Conservation (phyloP, 2,113 vertebrate genomes). For the Melanerpes formicivorus region DNA sequence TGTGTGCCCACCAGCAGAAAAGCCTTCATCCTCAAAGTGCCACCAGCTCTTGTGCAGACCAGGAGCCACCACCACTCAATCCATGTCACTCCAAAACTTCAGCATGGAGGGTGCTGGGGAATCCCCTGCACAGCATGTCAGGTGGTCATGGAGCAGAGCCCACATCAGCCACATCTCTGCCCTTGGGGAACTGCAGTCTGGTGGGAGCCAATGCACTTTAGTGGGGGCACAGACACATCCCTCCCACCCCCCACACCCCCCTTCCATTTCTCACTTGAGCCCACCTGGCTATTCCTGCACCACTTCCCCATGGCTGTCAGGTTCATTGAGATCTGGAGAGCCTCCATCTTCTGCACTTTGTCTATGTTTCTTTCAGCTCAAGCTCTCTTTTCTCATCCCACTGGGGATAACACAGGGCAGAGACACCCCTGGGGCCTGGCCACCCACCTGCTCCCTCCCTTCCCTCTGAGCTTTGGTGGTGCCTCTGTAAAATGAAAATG, state of each 20-base stretch:
- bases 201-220: not conserved
- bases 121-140: accelerated
- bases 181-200: accelerated
- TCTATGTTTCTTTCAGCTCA: not conserved
- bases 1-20: accelerated
- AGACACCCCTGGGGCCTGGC: not conserved
- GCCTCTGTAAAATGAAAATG: not conserved
- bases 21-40: not conserved
- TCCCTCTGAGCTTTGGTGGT: not conserved
- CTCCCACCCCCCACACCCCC: accelerated
- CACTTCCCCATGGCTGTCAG: not conserved
- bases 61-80: not conserved
- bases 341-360: not conserved
- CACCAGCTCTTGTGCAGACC: not conserved
- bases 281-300: not conserved
- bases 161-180: not conserved
- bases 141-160: not conserved
- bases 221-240: not conserved
- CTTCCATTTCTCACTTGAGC: not conserved
- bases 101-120: not conserved
- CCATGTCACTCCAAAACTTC: not conserved
- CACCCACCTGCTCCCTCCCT: not conserved
- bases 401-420: not conserved
- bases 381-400: not conserved
- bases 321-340: not conserved